Evolutionary conservation across 2,113 vertebrate genomes (phyloP).

Genomic region (Boulengerochromis microlepis): DNA sequence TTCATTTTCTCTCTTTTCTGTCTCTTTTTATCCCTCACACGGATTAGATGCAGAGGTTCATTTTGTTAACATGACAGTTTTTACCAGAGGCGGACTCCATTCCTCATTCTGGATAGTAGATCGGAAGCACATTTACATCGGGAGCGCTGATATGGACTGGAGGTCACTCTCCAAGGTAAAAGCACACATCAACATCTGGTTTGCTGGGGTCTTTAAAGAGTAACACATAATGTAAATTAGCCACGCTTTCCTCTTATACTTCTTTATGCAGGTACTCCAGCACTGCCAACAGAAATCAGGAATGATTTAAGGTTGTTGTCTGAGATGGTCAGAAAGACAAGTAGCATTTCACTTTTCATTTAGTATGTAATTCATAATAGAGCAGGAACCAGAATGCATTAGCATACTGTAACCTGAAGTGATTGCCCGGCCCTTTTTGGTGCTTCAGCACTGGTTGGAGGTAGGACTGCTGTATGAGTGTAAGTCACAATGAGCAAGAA

Average conservation of each 20-base stretch:
- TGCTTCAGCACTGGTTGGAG: not conserved
- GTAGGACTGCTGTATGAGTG: not conserved
- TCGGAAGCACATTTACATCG: slow-evolving; percentile 86
- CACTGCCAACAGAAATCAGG: not conserved
- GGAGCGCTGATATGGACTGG: slow-evolving; percentile 87
- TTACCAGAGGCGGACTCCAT: slow-evolving; percentile 83
- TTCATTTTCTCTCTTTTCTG: not conserved
- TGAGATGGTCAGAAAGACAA: not conserved
- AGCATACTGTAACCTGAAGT: slow-evolving; percentile 10
- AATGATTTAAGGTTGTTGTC: slow-evolving; percentile 12
- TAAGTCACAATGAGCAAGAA: slow-evolving; percentile 8
- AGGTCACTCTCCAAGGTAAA: slow-evolving; percentile 83
- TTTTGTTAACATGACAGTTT: slow-evolving; percentile 86
- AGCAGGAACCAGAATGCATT: not conserved
- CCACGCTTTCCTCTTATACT: not conserved
- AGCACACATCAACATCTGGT: not conserved
- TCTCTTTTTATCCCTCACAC: not conserved
- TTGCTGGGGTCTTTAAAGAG: not conserved
- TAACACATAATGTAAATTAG: not conserved
- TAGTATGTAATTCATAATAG: slow-evolving; percentile 8
- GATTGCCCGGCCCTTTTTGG: slow-evolving; percentile 30
- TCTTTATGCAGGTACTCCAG: not conserved
- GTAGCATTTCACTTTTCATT: slow-evolving; percentile 31
- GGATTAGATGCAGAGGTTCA: slow-evolving; percentile 78
- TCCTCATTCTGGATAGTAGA: slow-evolving; percentile 93